Evolutionary conservation across 2,888 invertebrate genomes (phyloP), one percentile per base, ranked within the genome.

Genomic region (Phyto melanocephala): DNA sequence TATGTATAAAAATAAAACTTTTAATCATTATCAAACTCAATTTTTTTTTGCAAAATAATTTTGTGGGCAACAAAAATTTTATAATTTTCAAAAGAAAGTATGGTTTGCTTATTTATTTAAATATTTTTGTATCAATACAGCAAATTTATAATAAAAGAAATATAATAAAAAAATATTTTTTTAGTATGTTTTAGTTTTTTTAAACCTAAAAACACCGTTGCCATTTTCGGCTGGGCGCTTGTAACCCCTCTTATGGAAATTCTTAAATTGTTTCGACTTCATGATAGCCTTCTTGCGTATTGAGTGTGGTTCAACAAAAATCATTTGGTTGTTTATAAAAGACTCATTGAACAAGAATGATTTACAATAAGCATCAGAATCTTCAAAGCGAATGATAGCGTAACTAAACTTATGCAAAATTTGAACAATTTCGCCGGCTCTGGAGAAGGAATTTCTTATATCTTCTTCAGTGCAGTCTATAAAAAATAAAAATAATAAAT

Each of bases 291-390:
- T 50, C 40, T 89, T 89, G 0, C 85, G 70, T 0, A 65, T n/a
- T 0, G 89, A 89, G 68, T 86, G 86, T 8, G 89, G 89, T 81
- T 90, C 87, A 3, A 89, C 4, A 56, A 89, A 89, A 1, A 89
- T 79, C 3, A 85, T 83, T 11, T 85, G 81, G 11, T 86, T 86
- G 1, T 80, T 62, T 0, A 89, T 0, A 0, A 54, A 0, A 0
- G 71, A 58, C 33, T 89, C 89, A 62, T 88, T 88, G 0, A 80
- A 8, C 20, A 89, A 63, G 50, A 89, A 89, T 1, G 89, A 85
- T 70, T 88, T 88, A 78, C 89, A 89, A 78, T 86, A 89, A 0
- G 62, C 88, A 3, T 90, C 89, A 0, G 84, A 80, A 8, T 85
- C 83, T 8, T 24, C 54, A 74, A 87, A 89, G 20, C 85, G 85